A percentile compares a stretch with the other conserved stretches of the same genome.
phyloP scores from a whole-genome alignment of 2,888 invertebrate genomes.

The Carpatolechia fugitivella region DNA sequence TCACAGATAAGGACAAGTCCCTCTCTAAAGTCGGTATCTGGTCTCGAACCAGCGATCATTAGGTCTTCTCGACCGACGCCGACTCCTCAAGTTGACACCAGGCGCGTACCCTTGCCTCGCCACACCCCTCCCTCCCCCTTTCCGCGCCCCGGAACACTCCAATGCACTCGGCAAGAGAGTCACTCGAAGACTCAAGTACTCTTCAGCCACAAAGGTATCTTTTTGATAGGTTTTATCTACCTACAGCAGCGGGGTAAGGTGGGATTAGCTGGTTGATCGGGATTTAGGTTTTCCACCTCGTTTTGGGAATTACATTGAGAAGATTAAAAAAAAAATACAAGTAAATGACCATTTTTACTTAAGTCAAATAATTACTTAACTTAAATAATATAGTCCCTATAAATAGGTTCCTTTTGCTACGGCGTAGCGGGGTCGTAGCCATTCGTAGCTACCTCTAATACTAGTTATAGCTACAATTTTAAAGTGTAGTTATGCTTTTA shows the following conservation, averaged over 20 bases:
- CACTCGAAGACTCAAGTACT: constrained; percentile 39
- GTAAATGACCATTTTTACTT: too few relatives aligned
- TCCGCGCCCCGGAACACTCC: constrained; percentile 26
- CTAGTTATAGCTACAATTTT: too few relatives aligned
- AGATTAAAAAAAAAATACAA: too few relatives aligned
- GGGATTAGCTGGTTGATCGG: constrained; percentile 14
- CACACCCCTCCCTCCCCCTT: constrained; percentile 23
- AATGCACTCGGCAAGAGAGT: constrained; percentile 27
- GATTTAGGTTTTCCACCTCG: background rate
- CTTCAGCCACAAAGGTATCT: constrained; percentile 58
- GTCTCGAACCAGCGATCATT: constrained; percentile 63
- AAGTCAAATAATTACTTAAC: too few relatives aligned
- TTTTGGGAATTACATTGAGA: background rate
- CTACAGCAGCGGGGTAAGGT: background rate
- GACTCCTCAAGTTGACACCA: constrained; percentile 70
- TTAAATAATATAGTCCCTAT: too few relatives aligned
- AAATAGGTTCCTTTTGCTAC: too few relatives aligned
- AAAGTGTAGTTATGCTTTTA: too few relatives aligned
- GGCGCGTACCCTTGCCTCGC: constrained; percentile 49
- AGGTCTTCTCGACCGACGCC: constrained; percentile 55
- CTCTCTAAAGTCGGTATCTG: constrained; percentile 65
- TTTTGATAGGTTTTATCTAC: constrained; percentile 45
- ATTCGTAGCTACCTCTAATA: too few relatives aligned
- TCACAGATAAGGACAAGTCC: constrained; percentile 47
- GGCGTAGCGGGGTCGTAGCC: too few relatives aligned